phyloP scores from a whole-genome alignment of 2,113 vertebrate species.

The Excalfactoria chinensis region DNA sequence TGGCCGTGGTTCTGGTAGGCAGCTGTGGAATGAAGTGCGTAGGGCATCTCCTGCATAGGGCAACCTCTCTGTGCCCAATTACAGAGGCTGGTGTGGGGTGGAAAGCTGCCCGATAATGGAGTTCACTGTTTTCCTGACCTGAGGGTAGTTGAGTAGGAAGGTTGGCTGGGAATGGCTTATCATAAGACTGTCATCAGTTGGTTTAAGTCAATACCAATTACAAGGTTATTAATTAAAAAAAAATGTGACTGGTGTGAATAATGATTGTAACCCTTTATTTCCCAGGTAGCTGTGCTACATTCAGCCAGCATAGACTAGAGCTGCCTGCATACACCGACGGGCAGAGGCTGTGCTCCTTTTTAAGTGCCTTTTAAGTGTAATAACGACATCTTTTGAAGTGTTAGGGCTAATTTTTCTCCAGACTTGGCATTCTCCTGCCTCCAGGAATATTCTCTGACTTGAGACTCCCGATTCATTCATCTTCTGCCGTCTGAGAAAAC shows the following conservation, averaged over 20 bases:
- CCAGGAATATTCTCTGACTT: background rate
- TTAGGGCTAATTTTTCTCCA: background rate
- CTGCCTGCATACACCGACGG: background rate
- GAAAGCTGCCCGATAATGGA: constrained; percentile 52
- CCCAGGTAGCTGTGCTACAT: background rate
- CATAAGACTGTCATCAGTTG: constrained; percentile 75
- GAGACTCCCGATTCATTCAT: background rate
- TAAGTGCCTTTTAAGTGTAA: background rate
- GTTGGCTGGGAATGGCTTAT: constrained; percentile 64
- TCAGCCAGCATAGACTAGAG: background rate
- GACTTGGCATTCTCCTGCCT: background rate
- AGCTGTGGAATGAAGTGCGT: background rate
- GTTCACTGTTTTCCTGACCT: constrained; percentile 67
- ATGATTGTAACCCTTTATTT: constrained; percentile 60
- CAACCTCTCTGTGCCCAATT: constrained; percentile 14
- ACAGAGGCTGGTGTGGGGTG: constrained; percentile 30
- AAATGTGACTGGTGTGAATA: constrained; percentile 62
- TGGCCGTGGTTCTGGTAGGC: background rate
- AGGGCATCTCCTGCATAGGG: background rate
- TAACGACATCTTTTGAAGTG: background rate
- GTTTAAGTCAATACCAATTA: constrained; percentile 81
- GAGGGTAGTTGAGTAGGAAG: constrained; percentile 45
- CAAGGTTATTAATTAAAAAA: constrained; percentile 80
- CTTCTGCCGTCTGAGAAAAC: background rate
- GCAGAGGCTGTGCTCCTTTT: background rate